These are phyloP conservation scores for Tribolium madens DNA, from an alignment of 1,140 invertebrate genomes.

Conservation along the genomic window DNA sequence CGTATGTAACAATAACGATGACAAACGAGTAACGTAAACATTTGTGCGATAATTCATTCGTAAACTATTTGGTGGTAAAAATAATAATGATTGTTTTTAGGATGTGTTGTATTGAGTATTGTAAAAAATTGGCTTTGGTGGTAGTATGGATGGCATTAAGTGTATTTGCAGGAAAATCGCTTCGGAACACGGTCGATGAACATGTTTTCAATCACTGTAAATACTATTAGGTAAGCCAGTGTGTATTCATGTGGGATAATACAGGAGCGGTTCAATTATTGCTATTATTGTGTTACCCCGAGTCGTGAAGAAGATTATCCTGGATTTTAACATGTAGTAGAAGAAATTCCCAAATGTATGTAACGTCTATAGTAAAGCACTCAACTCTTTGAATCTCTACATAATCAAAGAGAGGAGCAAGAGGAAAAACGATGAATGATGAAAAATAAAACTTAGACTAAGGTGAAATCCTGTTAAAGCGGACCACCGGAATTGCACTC, in stretches of 20 bases:
- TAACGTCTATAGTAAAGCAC: slow-evolving; percentile 51
- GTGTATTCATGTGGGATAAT: slow-evolving; percentile 63
- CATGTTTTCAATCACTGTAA: slow-evolving; percentile 64
- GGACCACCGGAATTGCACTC: slow-evolving; percentile 11
- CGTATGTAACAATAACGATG: slow-evolving; percentile 44
- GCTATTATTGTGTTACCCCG: slow-evolving; percentile 61
- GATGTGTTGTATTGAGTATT: not conserved
- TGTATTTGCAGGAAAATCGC: slow-evolving; percentile 40
- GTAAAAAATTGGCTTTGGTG: slow-evolving; percentile 41
- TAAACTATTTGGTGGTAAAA: not conserved
- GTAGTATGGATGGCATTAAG: slow-evolving; percentile 8
- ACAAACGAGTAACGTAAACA: slow-evolving; percentile 42
- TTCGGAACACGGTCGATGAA: slow-evolving; percentile 53
- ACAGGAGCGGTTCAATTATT: slow-evolving; percentile 61
- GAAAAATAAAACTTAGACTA: slow-evolving; percentile 30
- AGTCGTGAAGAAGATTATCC: slow-evolving; percentile 59
- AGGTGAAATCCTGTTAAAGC: slow-evolving; percentile 28
- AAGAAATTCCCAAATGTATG: slow-evolving; percentile 59
- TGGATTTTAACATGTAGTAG: slow-evolving; percentile 62
- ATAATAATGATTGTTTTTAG: not conserved
- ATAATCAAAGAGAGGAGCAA: slow-evolving; percentile 11
- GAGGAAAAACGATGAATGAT: slow-evolving; percentile 28
- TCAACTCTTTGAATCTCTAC: slow-evolving; percentile 7
- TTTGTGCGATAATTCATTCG: slow-evolving; percentile 18
- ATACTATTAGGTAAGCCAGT: slow-evolving; percentile 61